phyloP scores from a whole-genome alignment of 64 coral and sea anemone genomes.

The Montipora cactus region DNA sequence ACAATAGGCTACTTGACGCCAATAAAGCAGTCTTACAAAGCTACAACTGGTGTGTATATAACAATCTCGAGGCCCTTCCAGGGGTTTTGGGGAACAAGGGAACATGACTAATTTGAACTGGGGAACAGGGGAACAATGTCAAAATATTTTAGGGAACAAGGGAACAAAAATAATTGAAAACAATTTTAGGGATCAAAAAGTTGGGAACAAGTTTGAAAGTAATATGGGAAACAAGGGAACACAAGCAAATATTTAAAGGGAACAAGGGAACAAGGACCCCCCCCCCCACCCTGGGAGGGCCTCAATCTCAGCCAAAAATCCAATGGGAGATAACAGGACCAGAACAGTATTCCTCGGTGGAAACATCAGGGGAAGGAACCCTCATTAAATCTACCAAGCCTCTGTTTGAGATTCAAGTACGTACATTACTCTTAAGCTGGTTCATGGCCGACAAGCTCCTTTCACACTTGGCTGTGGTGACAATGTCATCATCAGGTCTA shows the following conservation, averaged over 20 bases:
- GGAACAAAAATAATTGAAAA: too few species aligned
- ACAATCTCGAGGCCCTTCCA: neutral
- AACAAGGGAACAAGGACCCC: too few species aligned
- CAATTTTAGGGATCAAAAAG: too few species aligned
- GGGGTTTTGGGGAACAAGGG: too few species aligned
- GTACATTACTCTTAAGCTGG: neutral
- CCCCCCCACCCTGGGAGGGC: too few species aligned
- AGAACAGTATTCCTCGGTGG: neutral
- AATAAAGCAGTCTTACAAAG: conserved; percentile 49
- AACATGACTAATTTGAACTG: too few species aligned
- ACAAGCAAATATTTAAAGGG: too few species aligned
- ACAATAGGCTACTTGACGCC: conserved; percentile 50
- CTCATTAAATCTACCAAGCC: conserved; percentile 12
- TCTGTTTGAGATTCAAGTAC: neutral
- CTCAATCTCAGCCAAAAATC: conserved; percentile 8
- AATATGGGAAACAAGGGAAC: too few species aligned
- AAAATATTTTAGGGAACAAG: too few species aligned
- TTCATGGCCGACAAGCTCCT: conserved; percentile 20
- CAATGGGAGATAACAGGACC: neutral
- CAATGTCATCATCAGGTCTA: neutral
- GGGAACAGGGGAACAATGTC: too few species aligned
- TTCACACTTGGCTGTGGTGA: conserved; percentile 25
- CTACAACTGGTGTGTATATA: conserved; percentile 56
- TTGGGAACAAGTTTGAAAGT: too few species aligned
- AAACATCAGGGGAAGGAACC: conserved; percentile 15